Base-by-base conservation (phyloP, 1,140 invertebrate genomes). In the Aphaenogaster rudis region DNA sequence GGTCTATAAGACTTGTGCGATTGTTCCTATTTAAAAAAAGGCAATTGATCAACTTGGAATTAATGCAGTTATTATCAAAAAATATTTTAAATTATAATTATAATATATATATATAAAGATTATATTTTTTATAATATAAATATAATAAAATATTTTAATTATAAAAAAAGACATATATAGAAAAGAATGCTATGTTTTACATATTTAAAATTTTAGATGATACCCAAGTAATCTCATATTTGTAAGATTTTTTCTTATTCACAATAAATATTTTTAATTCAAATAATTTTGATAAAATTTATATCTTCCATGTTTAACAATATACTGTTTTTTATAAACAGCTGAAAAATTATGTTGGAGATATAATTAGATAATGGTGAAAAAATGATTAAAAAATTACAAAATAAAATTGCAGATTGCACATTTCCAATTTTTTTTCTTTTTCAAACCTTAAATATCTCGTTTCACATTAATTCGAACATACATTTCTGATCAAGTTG, bases 1-100 rank as follows among this genome's bases (percentile, higher is more conserved):
- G 98, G 98, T 80, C 98, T 96, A 94, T 99, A 99, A 17, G 98
- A 99, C 95, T 99, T 99, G 96, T 99, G 98, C 93, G 98, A 99
- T 95, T 99, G 98, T 95, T 99, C 98, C 98, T 98, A 96, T 77
- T 96, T 96, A 95, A 52, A 81, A 86, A 63, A 61, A 50, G 76
- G 21, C 42, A 21, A 28, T 63, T 48, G 2, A 61, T 82, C 4
- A 33, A 48, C 11, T 84, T 57, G 11, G 1, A 39, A 2, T 21
- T 17, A 36, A 39, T 39, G 3, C 3, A 36, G 63, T 67, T 57
- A 54, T 42, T 54, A 1, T 28, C 0, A 52, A 54, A 8, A 67
- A 28, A 28, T 28, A 28, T 28, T 28, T 28, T 28, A 28, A 28
- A 28, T 28, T 28, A 28, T 28, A 28, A 28, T 28, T 28, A 28